These are phyloP conservation scores for Piprites chloris DNA, from an alignment of 2,113 vertebrate genomes.

Conservation along the genomic window DNA sequence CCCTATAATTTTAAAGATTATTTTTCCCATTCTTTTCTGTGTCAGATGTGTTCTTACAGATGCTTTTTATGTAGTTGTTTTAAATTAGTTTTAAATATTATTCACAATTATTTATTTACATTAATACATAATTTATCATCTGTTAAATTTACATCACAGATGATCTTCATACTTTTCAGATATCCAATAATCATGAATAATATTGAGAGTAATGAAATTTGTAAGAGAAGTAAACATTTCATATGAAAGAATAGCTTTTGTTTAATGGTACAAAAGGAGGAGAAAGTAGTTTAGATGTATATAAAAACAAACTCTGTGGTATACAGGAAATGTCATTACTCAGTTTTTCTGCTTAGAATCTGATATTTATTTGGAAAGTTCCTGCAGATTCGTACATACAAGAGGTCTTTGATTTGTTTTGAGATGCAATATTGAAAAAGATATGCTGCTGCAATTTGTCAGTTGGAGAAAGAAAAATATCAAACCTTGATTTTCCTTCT, in stretches of 20 bases:
- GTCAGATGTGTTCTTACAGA: neutral
- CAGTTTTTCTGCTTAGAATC: neutral
- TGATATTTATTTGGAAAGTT: neutral
- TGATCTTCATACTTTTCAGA: neutral
- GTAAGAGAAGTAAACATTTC: neutral
- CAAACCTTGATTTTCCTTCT: neutral
- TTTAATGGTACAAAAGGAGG: neutral
- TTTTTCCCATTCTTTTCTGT: neutral
- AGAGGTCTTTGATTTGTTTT: neutral
- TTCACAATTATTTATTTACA: neutral
- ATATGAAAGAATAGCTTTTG: neutral
- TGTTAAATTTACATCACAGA: neutral
- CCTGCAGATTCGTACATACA: neutral
- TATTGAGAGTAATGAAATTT: neutral
- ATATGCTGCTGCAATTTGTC: neutral
- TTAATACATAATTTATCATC: neutral
- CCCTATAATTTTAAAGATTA: neutral
- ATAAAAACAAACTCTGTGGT: neutral
- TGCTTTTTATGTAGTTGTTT: neutral
- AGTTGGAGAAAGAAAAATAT: neutral
- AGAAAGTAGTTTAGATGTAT: neutral
- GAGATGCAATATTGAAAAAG: neutral
- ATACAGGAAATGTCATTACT: neutral
- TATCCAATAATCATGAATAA: neutral
- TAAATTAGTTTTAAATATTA: neutral